Base-by-base conservation (phyloP, 1,140 invertebrate genomes). In the Caenorhabditis briggsae region DNA sequence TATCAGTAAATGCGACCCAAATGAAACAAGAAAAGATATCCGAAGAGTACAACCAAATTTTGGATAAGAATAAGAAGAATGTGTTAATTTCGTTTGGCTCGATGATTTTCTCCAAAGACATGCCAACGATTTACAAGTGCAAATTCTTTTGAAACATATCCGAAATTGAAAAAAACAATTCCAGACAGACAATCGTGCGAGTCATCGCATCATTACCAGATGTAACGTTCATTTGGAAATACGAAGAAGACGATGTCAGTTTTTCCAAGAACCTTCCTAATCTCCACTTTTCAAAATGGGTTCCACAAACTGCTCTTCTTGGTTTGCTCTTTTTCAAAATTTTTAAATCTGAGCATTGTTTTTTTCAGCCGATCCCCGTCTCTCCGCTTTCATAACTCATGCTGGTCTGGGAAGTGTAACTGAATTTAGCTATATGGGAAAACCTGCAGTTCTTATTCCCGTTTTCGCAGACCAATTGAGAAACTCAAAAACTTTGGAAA, bases 321-420 rank as follows among this genome's bases (percentile, higher is more conserved):
- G 64, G 64, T 70, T 46, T 18, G 41, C 18, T 46, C 6, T 1
- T 18, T 25, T n/a, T 11, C 5, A 3, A 46, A 16, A 25, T 3
- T 11, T 18, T 18, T 5, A 18, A 6, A 18, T 43, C 6, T 3
- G 16, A 55, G 53, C 53, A 25, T 2, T n/a, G n/a, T 25, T 9
- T 3, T 25, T 82, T 82, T 53, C 48, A 82, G 90, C 88, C 55
- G 90, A 90, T 87, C 53, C 85, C n/a, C 82, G 88, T 25, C 55
- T 88, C 9, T 82, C 84, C 12, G n/a, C 87, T 9, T 90, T 90
- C 84, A 87, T 90, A 50, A 90, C 90, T 16, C 90, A 90, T 65
- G 88, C 87, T 82, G 90, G 90, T 18, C 83, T 88, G 41, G 90
- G 90, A 53, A 87, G 90, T 33, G 86, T 84, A 16, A 83, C 82